Conservation (phyloP, 1,140 invertebrate species). For the Aphelinus certus region DNA sequence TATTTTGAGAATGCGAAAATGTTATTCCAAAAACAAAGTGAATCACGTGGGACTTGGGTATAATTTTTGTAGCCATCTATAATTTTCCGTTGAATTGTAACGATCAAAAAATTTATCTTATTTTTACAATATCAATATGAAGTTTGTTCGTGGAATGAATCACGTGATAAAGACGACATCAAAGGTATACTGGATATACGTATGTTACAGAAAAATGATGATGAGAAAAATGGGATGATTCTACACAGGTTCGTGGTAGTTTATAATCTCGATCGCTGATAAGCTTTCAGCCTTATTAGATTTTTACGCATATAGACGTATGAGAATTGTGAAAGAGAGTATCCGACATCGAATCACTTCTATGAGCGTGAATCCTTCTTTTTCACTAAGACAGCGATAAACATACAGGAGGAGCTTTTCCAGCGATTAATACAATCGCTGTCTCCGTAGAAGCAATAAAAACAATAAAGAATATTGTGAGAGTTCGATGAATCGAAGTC, state of each 20-base stretch:
- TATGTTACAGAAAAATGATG: background rate
- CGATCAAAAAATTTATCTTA: no score
- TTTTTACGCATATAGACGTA: slow-evolving; percentile 37
- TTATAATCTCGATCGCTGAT: slow-evolving; percentile 41
- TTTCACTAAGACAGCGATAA: background rate
- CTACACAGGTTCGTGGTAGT: slow-evolving; percentile 40
- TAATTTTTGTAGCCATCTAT: no score
- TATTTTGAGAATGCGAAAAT: no score
- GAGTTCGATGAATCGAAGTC: slow-evolving; percentile 19
- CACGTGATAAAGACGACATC: no score
- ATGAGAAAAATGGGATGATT: slow-evolving; percentile 11
- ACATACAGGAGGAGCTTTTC: background rate
- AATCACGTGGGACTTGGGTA: no score
- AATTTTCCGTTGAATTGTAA: no score
- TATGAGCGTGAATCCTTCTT: slow-evolving; percentile 6
- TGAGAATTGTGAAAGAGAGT: background rate
- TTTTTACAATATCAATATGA: no score
- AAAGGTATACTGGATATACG: no score
- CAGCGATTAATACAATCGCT: background rate
- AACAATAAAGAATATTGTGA: background rate
- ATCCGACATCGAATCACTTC: slow-evolving; percentile 1
- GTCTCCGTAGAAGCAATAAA: background rate
- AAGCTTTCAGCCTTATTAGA: slow-evolving; percentile 45
- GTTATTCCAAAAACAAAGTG: no score
- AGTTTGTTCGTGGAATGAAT: no score